Percentiles rank a stretch among this genome's conserved stretches.
phyloP scores from a whole-genome alignment of 2,888 invertebrate genomes.

The Pachycephus smyrnensis region DNA sequence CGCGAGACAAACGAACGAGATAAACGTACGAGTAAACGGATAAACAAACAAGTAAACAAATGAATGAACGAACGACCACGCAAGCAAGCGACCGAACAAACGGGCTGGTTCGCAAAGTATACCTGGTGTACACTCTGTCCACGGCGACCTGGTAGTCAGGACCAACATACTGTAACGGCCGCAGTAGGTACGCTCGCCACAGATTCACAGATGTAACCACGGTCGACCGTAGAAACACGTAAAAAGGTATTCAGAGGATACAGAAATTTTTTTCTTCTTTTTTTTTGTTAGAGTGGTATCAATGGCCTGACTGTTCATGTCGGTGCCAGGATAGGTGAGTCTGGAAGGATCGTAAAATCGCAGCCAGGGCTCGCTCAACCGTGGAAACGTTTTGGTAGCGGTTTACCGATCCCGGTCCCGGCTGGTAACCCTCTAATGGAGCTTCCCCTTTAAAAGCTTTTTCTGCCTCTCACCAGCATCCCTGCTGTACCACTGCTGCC shows the following conservation, averaged over 20 bases:
- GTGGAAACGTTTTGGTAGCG: constrained; percentile 2
- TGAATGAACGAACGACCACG: constrained; percentile 31
- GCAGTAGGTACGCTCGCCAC: not conserved
- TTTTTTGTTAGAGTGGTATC: not conserved
- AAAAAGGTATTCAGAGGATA: not conserved
- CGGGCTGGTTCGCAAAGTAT: constrained; percentile 22
- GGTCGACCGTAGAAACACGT: not conserved
- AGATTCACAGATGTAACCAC: not conserved
- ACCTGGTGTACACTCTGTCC: not conserved
- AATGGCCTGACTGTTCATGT: not conserved
- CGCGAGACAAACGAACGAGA: constrained; percentile 18
- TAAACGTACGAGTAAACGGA: not conserved
- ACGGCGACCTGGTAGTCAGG: not conserved
- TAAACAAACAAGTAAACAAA: constrained; percentile 19
- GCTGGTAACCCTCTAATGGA: constrained; percentile 18
- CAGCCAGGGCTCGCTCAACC: not conserved
- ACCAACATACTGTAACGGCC: not conserved
- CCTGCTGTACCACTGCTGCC: constrained; percentile 31
- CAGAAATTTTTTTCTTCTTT: not conserved
- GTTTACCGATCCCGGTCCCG: constrained; percentile 8
- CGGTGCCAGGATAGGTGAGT: not conserved
- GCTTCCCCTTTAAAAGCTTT: constrained; percentile 41
- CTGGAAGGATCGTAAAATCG: not conserved
- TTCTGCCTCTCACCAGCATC: constrained; percentile 16
- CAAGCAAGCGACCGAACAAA: constrained; percentile 27